Conservation (phyloP, 2,797 vertebrate genomes). For the Bufotes viridis region DNA sequence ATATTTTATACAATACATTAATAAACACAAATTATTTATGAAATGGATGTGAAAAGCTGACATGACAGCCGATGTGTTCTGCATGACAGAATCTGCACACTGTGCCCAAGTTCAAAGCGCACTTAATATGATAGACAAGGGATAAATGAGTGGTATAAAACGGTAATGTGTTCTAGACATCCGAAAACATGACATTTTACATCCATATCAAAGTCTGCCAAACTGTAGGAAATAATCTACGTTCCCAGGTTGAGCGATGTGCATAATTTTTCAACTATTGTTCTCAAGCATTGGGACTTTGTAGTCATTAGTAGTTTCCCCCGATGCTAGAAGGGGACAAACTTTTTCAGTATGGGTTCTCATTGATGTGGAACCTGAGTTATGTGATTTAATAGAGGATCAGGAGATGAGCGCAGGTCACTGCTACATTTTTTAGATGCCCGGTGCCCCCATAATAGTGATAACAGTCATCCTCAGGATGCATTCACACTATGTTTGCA, state of each 20-base stretch:
- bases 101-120: slow-evolving; percentile 20
- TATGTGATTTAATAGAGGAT: too few species aligned
- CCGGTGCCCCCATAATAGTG: too few species aligned
- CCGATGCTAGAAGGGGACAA: neutral
- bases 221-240: neutral
- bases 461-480: too few species aligned
- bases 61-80: slow-evolving; percentile 66
- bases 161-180: slow-evolving; percentile 10
- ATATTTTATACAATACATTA: slow-evolving; percentile 69
- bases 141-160: slow-evolving; percentile 27
- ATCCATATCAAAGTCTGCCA: slow-evolving; percentile 34
- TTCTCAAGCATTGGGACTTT: neutral
- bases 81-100: slow-evolving; percentile 51
- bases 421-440: too few species aligned
- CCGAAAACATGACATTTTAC: slow-evolving; percentile 49
- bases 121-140: slow-evolving; percentile 37
- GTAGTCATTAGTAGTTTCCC: too few species aligned
- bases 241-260: neutral
- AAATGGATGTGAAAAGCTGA: slow-evolving; percentile 54
- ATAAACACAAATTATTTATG: slow-evolving; percentile 67
- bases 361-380: too few species aligned
- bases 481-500: too few species aligned
- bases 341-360: neutral
- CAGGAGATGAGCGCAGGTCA: too few species aligned
- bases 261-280: neutral